Evolutionary conservation across 2,888 invertebrate genomes (phyloP), one percentile per base, ranked within the genome.

Genomic region (Ditula angustiorana): DNA sequence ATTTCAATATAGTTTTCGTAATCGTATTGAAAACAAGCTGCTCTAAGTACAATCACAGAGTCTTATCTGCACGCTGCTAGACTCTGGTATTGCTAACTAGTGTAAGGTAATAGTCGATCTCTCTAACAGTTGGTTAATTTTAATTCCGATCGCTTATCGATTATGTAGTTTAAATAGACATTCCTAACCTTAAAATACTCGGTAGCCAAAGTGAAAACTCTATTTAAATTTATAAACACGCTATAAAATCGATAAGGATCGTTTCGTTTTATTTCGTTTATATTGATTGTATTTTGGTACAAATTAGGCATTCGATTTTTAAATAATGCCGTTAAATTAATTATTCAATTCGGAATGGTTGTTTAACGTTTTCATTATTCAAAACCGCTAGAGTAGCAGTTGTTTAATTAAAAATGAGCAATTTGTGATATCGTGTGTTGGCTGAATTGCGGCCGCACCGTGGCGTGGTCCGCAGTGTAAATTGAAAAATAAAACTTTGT

Each of bases 371-470:
- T 71, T 69, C 64, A 69, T 72, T 71, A 67, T 62, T 70, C 70
- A 37, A 57, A 62, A 70, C 74, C 74, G 74, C 74, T 77, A 62
- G 65, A 67, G 71, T 72, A 70, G 74, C 71, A 67, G 71, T 73
- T 75, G 78, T 77, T 76, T 82, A 80, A 83, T 83, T 82, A 78
- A 77, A 78, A 78, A 73, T 60, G 66, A 67, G 71, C 75, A 76
- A 72, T 76, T 70, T 75, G 70, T 52, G 59, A 74, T 75, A 74
- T 78, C 77, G 79, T 81, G 80, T 76, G 71, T 77, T 71, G 71
- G 73, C 59, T 65, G 73, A 74, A 77, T 78, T 61, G 72, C 76
- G 78, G 77, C 76, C 77, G 76, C 65, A 78, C 74, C 74, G 71
- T 72, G 64, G 59, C 74, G 71, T 72, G 64, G 59, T 47, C 53